Evolutionary conservation across 2,113 vertebrate species (phyloP).

Genomic region (Proterorhinus semilunaris): DNA sequence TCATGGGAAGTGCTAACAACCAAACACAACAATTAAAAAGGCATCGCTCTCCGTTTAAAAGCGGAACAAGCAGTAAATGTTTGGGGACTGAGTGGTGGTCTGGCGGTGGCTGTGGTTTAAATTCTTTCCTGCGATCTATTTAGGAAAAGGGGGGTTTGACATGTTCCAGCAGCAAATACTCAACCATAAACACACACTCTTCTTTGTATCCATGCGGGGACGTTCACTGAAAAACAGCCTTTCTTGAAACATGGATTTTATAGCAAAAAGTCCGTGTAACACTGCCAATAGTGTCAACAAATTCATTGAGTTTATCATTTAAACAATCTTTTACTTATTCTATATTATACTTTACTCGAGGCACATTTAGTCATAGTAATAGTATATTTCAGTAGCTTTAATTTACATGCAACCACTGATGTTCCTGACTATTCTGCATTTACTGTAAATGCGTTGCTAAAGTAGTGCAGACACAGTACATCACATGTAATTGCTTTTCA

Average conservation of each 20-base stretch:
- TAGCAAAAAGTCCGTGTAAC: too few species aligned
- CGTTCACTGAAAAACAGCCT: not conserved
- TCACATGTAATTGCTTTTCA: not conserved
- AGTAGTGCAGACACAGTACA: not conserved
- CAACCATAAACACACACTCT: constrained; percentile 11
- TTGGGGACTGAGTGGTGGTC: constrained; percentile 16
- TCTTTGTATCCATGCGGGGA: not conserved
- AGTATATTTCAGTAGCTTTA: too few species aligned
- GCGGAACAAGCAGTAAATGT: constrained; percentile 23
- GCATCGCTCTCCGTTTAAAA: constrained; percentile 10
- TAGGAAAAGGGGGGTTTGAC: constrained; percentile 31
- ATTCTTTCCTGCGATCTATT: constrained; percentile 28
- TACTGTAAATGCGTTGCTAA: too few species aligned
- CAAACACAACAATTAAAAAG: constrained; percentile 46
- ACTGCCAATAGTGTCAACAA: too few species aligned
- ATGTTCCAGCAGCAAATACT: constrained; percentile 50
- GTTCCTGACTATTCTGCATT: too few species aligned
- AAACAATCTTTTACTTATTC: too few species aligned
- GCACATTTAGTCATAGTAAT: too few species aligned
- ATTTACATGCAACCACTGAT: too few species aligned
- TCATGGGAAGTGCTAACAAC: constrained; percentile 26
- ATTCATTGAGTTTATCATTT: too few species aligned
- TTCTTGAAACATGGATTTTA: too few species aligned
- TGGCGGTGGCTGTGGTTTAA: constrained; percentile 19
- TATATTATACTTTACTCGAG: too few species aligned